Evolutionary conservation across 2,888 invertebrate species (phyloP).

Genomic region (Tridacna crocea): DNA sequence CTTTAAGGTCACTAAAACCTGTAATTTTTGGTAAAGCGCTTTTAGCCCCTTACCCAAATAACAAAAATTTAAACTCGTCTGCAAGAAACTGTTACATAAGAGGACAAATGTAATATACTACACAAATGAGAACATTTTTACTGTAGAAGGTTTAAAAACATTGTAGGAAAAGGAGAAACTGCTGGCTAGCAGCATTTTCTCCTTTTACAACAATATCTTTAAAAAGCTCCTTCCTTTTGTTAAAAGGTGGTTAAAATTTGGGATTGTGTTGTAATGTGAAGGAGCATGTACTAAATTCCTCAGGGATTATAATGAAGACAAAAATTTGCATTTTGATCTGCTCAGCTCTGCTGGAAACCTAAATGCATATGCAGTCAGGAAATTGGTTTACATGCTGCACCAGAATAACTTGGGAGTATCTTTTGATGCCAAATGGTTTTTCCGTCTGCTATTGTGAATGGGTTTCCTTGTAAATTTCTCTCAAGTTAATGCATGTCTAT

Average conservation of each 20-base stretch:
- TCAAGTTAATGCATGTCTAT: conserved; percentile 11
- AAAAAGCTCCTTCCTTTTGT: neutral
- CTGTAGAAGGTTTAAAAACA: too few relatives aligned
- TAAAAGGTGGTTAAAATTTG: neutral
- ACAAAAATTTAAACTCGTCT: too few relatives aligned
- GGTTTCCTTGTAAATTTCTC: neutral
- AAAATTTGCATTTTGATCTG: neutral
- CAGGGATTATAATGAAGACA: neutral
- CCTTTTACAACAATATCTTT: neutral
- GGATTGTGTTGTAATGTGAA: neutral
- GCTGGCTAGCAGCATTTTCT: neutral
- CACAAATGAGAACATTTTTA: too few relatives aligned
- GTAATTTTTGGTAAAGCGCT: too few relatives aligned
- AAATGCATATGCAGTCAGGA: neutral
- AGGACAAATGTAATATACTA: too few relatives aligned
- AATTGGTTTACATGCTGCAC: conserved; percentile 18
- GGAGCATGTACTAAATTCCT: neutral
- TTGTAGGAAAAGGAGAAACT: too few relatives aligned
- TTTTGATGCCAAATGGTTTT: conserved; percentile 11
- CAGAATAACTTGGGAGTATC: neutral
- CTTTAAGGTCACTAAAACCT: too few relatives aligned
- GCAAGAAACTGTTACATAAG: too few relatives aligned
- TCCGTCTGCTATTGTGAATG: conserved; percentile 9
- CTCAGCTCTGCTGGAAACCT: neutral
- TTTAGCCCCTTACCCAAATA: too few relatives aligned